Percentiles rank a stretch among this genome's conserved stretches.
phyloP scores from a whole-genome alignment of 2,113 vertebrate genomes.

The Peucedramus taeniatus region DNA sequence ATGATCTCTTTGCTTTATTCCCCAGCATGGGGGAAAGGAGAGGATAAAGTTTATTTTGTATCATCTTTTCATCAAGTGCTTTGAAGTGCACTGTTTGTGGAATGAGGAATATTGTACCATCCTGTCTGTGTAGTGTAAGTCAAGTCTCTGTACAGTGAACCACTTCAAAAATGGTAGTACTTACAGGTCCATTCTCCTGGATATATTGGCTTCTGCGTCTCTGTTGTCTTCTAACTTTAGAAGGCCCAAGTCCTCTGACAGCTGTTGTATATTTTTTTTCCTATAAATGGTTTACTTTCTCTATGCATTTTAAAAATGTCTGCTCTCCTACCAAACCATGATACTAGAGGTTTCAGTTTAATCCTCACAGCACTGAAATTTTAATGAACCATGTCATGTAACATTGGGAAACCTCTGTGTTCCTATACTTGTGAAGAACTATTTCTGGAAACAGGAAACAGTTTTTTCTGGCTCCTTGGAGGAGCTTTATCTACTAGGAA shows the following conservation, averaged over 20 bases:
- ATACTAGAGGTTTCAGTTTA: neutral
- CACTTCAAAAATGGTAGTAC: neutral
- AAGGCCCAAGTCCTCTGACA: neutral
- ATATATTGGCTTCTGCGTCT: neutral
- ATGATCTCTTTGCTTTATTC: constrained; percentile 18
- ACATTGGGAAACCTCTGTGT: neutral
- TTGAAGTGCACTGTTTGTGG: neutral
- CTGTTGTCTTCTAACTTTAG: neutral
- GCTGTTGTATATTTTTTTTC: neutral
- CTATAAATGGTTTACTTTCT: neutral
- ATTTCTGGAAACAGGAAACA: neutral
- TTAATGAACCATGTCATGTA: neutral
- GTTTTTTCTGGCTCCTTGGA: neutral
- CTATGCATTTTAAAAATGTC: neutral
- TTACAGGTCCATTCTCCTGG: neutral
- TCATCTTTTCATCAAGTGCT: neutral
- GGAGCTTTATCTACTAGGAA: neutral
- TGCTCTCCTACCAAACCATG: neutral
- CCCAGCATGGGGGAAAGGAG: neutral
- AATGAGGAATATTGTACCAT: neutral
- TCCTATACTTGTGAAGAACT: neutral
- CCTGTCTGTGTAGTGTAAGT: neutral
- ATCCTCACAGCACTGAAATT: neutral
- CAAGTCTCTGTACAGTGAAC: neutral
- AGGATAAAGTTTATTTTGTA: neutral